Evolutionary conservation across 2,113 vertebrate species (phyloP).

Genomic region (Peromyscus leucopus): DNA sequence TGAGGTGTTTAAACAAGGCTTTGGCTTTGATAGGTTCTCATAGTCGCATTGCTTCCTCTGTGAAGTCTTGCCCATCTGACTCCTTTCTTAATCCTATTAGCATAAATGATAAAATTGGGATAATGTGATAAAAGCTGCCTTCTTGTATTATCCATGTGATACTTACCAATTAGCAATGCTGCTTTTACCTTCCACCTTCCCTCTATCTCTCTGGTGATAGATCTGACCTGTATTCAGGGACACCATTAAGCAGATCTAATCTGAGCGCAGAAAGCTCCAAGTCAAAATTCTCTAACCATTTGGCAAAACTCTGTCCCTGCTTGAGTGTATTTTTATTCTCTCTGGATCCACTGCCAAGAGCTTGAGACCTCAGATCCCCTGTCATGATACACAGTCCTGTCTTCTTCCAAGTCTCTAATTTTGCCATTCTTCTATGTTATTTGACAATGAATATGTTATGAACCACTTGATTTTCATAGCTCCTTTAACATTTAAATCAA

Average conservation of each 20-base stretch:
- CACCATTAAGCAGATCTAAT: neutral
- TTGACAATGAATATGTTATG: neutral
- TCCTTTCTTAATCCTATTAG: slow-evolving; percentile 41
- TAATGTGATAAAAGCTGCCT: neutral
- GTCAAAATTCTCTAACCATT: neutral
- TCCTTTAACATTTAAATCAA: neutral
- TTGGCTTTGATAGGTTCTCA: slow-evolving; percentile 20
- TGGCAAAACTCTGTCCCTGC: neutral
- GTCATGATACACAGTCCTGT: neutral
- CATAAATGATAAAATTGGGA: neutral
- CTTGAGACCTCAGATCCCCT: neutral
- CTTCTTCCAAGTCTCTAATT: neutral
- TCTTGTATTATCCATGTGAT: neutral
- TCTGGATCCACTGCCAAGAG: neutral
- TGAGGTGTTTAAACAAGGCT: slow-evolving; percentile 15
- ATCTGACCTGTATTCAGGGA: neutral
- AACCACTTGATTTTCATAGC: neutral
- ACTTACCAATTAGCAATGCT: neutral
- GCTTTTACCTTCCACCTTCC: neutral
- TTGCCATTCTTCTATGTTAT: neutral
- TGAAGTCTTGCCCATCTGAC: slow-evolving; percentile 53
- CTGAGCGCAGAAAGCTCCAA: slow-evolving; percentile 2
- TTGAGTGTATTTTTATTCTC: neutral
- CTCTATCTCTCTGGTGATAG: neutral
- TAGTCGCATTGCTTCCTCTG: slow-evolving; percentile 45